Base-by-base conservation (phyloP, 2,888 invertebrate genomes). In the Phyllotreta cruciferae region DNA sequence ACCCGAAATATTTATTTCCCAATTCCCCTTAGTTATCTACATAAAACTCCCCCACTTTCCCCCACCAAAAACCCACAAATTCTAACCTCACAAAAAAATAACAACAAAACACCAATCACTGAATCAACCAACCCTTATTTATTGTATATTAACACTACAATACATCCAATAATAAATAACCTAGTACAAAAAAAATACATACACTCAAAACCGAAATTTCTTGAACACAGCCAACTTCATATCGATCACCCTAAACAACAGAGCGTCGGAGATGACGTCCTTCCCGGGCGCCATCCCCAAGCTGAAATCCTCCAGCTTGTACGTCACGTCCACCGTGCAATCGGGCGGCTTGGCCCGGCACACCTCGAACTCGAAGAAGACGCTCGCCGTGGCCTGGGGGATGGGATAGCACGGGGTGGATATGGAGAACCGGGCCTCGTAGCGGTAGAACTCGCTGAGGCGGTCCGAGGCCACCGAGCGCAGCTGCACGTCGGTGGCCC, bases 311-410 rank as follows among this genome's bases (percentile, higher is more conserved):
- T 52, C 52, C 4, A 52, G 3, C 10, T 13, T 11, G 34, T 34
- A 52, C 0, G 37, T 7, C 11, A 77, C 77, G 47, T 73, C 70
- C 3, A 79, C 74, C 35, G 67, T 56, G 58, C 78, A 79, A 44
- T 57, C 39, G 3, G 37, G 11, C 1, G 78, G 78, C 64, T 75
- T 74, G 1, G 75, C 69, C 66, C 75, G 70, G 3, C 76, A 78
- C 4, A 80, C 77, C 66, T 78, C 79, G 3, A 83, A 71, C 1
- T 74, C 78, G 65, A 83, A 82, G 63, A 75, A 81, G 42, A 84
- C 77, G 60, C 79, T 80, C n/a, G 81, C 83, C 10, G 80, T 82
- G 0, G 81, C 81, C 71, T 81, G 81, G 4, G 83, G 79, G 60
- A 82, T 79, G 0, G 83, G 83, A 71, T 81, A 83, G 11, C 73